phyloP scores from a whole-genome alignment of 2,888 invertebrate species.

The Agrochola lychnidis region DNA sequence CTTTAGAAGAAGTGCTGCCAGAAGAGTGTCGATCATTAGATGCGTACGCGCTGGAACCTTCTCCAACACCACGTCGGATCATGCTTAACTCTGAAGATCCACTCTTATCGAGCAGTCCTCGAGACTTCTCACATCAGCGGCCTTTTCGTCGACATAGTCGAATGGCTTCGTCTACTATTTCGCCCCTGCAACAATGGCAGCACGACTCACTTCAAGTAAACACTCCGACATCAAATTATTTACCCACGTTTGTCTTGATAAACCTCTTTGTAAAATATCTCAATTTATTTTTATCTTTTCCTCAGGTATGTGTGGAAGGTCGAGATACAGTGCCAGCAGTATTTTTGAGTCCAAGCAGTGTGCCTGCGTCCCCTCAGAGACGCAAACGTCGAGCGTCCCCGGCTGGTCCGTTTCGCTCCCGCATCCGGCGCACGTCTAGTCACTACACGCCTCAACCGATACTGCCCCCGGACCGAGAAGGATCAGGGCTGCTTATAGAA shows the following conservation, averaged over 20 bases:
- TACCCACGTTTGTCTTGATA: neutral
- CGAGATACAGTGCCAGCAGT: slow-evolving; percentile 94
- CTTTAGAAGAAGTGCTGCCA: slow-evolving; percentile 95
- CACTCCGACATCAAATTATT: neutral
- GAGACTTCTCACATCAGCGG: slow-evolving; percentile 92
- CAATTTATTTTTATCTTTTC: slow-evolving; percentile 1
- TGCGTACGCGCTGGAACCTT: slow-evolving; percentile 92
- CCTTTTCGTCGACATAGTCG: slow-evolving; percentile 81
- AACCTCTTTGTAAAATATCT: neutral
- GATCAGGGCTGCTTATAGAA: slow-evolving; percentile 95
- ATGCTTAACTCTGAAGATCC: slow-evolving; percentile 97
- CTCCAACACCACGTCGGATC: slow-evolving; percentile 94
- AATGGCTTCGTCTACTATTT: slow-evolving; percentile 72
- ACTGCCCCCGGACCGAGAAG: slow-evolving; percentile 97
- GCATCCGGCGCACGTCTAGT: slow-evolving; percentile 86
- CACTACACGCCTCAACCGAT: slow-evolving; percentile 98
- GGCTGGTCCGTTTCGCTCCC: slow-evolving; percentile 89
- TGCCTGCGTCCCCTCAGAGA: slow-evolving; percentile 92
- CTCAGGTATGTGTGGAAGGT: slow-evolving; percentile 89
- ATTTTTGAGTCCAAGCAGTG: slow-evolving; percentile 94
- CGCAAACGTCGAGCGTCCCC: slow-evolving; percentile 92
- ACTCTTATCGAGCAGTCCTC: slow-evolving; percentile 95
- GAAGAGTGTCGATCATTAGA: slow-evolving; percentile 92
- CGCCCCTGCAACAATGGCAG: slow-evolving; percentile 84
- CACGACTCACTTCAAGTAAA: slow-evolving; percentile 85